These are phyloP conservation scores for Himalopsyche tibetana DNA, from an alignment of 2,888 invertebrate species.

Conservation along the genomic window DNA sequence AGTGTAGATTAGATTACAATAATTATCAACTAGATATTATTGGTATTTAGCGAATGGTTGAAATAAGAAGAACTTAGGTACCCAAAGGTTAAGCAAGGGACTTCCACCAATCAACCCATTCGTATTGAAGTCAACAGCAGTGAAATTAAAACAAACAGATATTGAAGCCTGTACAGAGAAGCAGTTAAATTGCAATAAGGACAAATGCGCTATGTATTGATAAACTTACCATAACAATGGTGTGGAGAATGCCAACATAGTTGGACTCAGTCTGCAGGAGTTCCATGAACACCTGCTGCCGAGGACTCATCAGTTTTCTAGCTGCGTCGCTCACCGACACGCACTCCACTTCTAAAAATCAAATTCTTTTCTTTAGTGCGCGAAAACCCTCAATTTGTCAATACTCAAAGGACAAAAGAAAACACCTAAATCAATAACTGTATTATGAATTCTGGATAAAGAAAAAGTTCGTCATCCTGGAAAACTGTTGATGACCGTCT, in stretches of 20 bases:
- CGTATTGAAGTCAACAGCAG: too few relatives aligned
- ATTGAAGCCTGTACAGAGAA: background rate
- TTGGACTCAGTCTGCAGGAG: constrained; percentile 97
- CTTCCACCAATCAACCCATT: too few relatives aligned
- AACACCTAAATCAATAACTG: too few relatives aligned
- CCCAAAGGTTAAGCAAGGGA: too few relatives aligned
- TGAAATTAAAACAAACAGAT: background rate
- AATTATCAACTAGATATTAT: too few relatives aligned
- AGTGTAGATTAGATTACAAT: too few relatives aligned
- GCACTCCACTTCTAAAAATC: constrained; percentile 74
- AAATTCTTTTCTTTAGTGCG: background rate
- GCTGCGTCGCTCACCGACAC: constrained; percentile 80
- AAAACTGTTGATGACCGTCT: too few relatives aligned
- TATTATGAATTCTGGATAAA: too few relatives aligned
- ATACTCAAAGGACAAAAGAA: background rate
- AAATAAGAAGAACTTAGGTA: too few relatives aligned
- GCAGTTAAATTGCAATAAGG: background rate
- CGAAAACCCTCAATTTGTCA: background rate
- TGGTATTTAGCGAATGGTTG: too few relatives aligned
- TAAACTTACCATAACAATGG: constrained; percentile 88
- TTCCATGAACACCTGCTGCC: constrained; percentile 92
- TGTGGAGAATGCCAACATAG: constrained; percentile 96
- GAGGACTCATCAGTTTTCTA: constrained; percentile 83
- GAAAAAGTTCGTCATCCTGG: too few relatives aligned
- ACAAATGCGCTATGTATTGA: background rate